Base-by-base conservation (phyloP, 1,140 invertebrate species). In the Hylaeus anthracinus region DNA sequence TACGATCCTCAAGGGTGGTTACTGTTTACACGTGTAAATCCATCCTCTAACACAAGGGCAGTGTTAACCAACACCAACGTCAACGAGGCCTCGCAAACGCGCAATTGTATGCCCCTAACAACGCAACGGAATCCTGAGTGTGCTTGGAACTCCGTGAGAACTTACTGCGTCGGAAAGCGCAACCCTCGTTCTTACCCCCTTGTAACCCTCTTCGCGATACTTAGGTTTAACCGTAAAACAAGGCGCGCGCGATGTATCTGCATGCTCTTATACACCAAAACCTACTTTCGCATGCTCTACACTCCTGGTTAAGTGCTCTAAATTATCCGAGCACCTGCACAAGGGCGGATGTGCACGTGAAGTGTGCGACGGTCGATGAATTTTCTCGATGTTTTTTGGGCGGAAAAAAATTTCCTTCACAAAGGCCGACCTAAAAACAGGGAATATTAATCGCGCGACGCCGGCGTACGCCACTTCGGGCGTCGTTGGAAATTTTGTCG, bases 21-120 rank as follows among this genome's bases (percentile, higher is more conserved):
- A 48, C 75, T 89, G 88, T 88, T 90, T 88, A 89, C 83, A 72
- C 83, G 83, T 89, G 88, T 85, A 90, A 90, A 90, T 87, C 86
- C 80, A 75, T 80, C 77, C 85, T 66, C 65, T 86, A 83, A 87
- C 86, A 85, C 75, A 78, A 61, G 72, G 58, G 58, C 67, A 8
- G 45, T 43, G 64, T 37, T 26, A 26, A 26, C 26, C 26, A 72
- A 70, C 60, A 72, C 72, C 73, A 87, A 66, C 65, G 63, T 51
- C 45, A 53, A 10, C 45, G 39, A 53, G 37, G 55, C n/a, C n/a
- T 39, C 58, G 65, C 72, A 65, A 73, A 65, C 61, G 66, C 26
- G 65, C 73, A 77, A 76, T 67, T 48, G 70, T 82, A 83, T 67
- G 75, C 79, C 26, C 79, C 79, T 79, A 76, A 70, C 67, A 79